phyloP scores from a whole-genome alignment of 2,888 invertebrate species.

The Cyclophora albipunctata region DNA sequence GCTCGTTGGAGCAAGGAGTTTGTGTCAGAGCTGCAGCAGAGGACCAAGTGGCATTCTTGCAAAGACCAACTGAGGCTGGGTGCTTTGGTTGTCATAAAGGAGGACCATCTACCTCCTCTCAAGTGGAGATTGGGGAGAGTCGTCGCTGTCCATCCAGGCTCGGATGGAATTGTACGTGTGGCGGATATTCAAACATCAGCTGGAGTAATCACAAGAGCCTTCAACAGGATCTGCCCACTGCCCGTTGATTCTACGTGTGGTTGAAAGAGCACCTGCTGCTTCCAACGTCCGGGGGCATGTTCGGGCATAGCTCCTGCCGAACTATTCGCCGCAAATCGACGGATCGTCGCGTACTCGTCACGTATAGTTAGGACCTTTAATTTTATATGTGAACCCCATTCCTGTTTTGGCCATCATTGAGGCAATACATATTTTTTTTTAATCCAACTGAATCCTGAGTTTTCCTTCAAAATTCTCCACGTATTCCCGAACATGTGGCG shows the following conservation, averaged over 20 bases:
- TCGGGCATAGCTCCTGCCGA: too few relatives aligned
- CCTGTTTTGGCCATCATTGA: too few relatives aligned
- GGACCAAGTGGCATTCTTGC: background rate
- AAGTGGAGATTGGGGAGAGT: background rate
- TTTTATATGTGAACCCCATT: too few relatives aligned
- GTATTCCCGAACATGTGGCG: too few relatives aligned
- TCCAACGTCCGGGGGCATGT: too few relatives aligned
- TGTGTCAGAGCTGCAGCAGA: background rate
- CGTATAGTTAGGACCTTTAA: too few relatives aligned
- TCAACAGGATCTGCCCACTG: background rate
- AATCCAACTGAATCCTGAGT: too few relatives aligned
- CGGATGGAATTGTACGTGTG: background rate
- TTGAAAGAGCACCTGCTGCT: too few relatives aligned
- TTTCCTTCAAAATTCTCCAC: too few relatives aligned
- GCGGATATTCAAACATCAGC: background rate
- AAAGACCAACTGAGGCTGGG: background rate
- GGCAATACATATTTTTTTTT: too few relatives aligned
- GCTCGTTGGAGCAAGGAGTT: background rate
- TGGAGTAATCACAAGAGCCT: background rate
- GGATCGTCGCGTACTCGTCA: too few relatives aligned
- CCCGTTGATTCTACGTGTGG: background rate
- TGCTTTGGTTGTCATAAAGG: background rate
- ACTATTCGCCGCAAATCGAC: too few relatives aligned
- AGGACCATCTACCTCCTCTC: background rate
- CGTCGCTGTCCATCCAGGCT: background rate